These are phyloP conservation scores for Stictocephala bisonia DNA, from an alignment of 2,888 invertebrate species.

Conservation along the genomic window DNA sequence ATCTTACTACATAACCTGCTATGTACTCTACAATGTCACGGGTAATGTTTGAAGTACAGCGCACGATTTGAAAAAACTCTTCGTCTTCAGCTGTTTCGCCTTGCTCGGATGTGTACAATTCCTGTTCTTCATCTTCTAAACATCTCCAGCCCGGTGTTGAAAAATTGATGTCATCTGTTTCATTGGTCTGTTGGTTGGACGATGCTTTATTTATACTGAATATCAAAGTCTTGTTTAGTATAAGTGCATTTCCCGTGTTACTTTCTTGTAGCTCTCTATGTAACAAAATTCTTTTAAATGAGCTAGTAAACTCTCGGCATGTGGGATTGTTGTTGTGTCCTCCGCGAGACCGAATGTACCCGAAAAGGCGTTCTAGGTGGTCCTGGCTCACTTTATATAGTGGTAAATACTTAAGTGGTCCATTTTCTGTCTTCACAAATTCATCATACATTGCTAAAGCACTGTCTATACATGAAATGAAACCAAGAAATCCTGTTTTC, in stretches of 20 bases:
- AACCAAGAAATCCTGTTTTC: conserved; percentile 7
- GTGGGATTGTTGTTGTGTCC: conserved; percentile 19
- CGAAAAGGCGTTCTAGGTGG: conserved; percentile 3
- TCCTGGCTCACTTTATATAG: conserved; percentile 11
- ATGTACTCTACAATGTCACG: too few species aligned
- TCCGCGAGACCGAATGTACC: neutral
- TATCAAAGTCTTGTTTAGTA: neutral
- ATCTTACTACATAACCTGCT: too few species aligned
- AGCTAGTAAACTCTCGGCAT: conserved; percentile 11
- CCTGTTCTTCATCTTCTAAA: neutral
- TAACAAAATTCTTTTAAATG: conserved; percentile 11
- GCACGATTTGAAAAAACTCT: too few species aligned
- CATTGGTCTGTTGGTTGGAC: conserved; percentile 9
- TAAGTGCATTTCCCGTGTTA: conserved; percentile 25
- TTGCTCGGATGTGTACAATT: neutral
- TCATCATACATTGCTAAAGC: conserved; percentile 9
- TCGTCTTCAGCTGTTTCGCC: too few species aligned
- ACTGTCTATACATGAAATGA: too few species aligned
- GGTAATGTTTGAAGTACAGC: too few species aligned
- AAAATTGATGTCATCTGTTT: conserved; percentile 7
- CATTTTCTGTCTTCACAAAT: neutral
- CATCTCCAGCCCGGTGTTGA: conserved; percentile 30
- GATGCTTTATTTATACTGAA: neutral
- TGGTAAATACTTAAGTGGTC: neutral
- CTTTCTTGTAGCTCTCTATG: conserved; percentile 12